A percentile compares a stretch with the other conserved stretches of the same genome.
phyloP scores from a whole-genome alignment of 2,797 vertebrate genomes.

The Periparus ater region DNA sequence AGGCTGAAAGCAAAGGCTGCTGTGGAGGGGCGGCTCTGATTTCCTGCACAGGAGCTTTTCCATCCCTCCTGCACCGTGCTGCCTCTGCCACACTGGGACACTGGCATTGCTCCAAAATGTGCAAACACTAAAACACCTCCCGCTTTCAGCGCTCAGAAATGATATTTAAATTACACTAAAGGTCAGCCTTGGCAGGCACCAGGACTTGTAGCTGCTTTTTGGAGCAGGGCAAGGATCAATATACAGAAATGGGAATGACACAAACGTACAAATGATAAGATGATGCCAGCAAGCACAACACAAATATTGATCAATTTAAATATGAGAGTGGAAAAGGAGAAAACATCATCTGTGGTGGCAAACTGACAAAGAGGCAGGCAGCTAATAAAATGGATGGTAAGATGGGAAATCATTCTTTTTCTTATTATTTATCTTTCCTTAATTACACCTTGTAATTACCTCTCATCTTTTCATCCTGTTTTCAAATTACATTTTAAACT shows the following conservation, averaged over 20 bases:
- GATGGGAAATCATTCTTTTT: background rate
- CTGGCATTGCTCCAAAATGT: background rate
- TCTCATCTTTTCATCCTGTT: background rate
- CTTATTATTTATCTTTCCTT: background rate
- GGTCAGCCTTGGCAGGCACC: conserved; percentile 24
- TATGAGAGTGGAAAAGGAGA: background rate
- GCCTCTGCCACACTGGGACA: background rate
- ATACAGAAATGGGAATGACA: background rate
- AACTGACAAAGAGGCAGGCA: background rate
- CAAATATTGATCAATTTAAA: conserved; percentile 48
- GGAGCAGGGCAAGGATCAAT: conserved; percentile 21
- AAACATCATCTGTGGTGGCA: background rate
- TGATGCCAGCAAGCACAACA: conserved; percentile 11
- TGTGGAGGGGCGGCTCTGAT: background rate
- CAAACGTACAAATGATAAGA: conserved; percentile 5
- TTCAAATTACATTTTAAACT: background rate
- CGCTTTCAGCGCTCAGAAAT: background rate
- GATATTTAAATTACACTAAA: conserved; percentile 48
- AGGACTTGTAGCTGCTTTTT: background rate
- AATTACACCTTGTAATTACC: background rate
- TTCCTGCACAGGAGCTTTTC: background rate
- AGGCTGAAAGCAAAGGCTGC: background rate
- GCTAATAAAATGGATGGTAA: background rate
- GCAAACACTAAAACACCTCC: background rate
- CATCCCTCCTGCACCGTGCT: background rate